A percentile compares a stretch with the other conserved stretches of the same genome.
Evolutionary conservation across 2,888 invertebrate genomes (phyloP).

Genomic region (Herminia tarsipennalis): DNA sequence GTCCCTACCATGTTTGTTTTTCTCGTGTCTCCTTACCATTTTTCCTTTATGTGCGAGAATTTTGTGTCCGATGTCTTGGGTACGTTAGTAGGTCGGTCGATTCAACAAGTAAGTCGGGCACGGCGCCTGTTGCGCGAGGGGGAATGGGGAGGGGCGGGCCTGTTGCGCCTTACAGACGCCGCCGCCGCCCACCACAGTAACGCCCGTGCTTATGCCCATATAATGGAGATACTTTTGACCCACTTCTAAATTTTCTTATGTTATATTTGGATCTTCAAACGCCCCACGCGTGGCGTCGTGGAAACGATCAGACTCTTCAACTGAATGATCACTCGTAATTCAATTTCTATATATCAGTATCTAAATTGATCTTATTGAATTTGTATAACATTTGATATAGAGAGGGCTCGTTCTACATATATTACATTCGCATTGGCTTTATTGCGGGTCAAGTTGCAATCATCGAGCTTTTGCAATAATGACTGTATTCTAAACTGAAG

Average conservation of each 20-base stretch:
- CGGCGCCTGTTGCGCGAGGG: slow-evolving; percentile 78
- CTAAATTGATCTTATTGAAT: background rate
- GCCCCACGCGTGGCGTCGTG: slow-evolving; percentile 21
- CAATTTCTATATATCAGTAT: background rate
- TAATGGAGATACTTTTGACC: slow-evolving; percentile 73
- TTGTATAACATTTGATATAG: too few relatives aligned
- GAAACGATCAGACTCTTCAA: slow-evolving; percentile 9
- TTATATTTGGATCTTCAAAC: slow-evolving; percentile 42
- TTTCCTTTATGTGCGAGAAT: slow-evolving; percentile 49
- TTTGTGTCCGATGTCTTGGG: slow-evolving; percentile 67
- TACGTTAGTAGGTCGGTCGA: slow-evolving; percentile 85
- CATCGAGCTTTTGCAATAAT: too few relatives aligned
- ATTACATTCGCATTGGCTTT: too few relatives aligned
- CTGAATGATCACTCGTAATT: background rate
- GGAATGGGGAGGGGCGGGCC: slow-evolving; percentile 69
- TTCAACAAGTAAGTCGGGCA: slow-evolving; percentile 83
- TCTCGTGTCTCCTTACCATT: slow-evolving; percentile 28
- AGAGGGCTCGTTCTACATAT: too few relatives aligned
- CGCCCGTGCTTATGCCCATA: slow-evolving; percentile 64
- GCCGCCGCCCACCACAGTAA: slow-evolving; percentile 66
- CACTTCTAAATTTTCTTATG: slow-evolving; percentile 56
- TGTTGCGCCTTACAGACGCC: slow-evolving; percentile 83
- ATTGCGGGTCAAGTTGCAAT: too few relatives aligned
- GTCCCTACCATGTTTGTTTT: slow-evolving; percentile 29
- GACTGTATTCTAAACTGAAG: too few relatives aligned